Evolutionary conservation across 2,797 vertebrate genomes (phyloP), one percentile per base, ranked within the genome.

Genomic region (Mallotus villosus): DNA sequence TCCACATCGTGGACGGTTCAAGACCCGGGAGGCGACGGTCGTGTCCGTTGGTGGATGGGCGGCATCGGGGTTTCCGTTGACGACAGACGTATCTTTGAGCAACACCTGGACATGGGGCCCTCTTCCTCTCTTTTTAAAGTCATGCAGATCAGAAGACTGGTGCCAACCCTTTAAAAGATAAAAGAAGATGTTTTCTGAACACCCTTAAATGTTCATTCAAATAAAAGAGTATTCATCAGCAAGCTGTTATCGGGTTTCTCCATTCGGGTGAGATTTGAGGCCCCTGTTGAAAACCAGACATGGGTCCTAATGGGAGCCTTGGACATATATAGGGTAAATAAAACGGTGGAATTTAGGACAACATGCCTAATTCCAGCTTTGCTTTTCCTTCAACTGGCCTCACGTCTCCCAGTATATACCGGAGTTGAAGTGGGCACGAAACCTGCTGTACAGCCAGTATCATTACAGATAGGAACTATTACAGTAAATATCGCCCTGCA

Each of bases 1-100:
- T 0, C 95, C 95, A 0, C 95, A 97, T 25, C 94, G 94, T 0
- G 90, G 95, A 0, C 89, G 91, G 73, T 85, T 94, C 90, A 86
- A 88, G 8, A 65, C 8, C 25, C 7, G 14, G 0, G 83, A 81
- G 53, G 62, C n/a, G n/a, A n/a, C n/a, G n/a, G n/a, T n/a, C n/a
- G n/a, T 64, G 81, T 83, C 86, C n/a, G 75, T 63, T 0, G 34
- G n/a, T 8, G 21, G n/a, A 65, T 70, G 41, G 41, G 51, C 22
- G 19, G 14, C 6, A 25, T 25, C 9, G 11, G 14, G 65, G 57
- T 58, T 25, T 74, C 62, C 41, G 79, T 68, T 53, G 51, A 22
- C 66, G 17, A 65, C 2, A 53, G 60, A 12, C 0, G 5, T 19
- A 57, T 89, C 88, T 73, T 87, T 90, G 8, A 80, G 21, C 0